Percentiles rank a stretch among this genome's conserved stretches.
Evolutionary conservation across 2,888 invertebrate genomes (phyloP).

Genomic region (Eustalomyia histrio): DNA sequence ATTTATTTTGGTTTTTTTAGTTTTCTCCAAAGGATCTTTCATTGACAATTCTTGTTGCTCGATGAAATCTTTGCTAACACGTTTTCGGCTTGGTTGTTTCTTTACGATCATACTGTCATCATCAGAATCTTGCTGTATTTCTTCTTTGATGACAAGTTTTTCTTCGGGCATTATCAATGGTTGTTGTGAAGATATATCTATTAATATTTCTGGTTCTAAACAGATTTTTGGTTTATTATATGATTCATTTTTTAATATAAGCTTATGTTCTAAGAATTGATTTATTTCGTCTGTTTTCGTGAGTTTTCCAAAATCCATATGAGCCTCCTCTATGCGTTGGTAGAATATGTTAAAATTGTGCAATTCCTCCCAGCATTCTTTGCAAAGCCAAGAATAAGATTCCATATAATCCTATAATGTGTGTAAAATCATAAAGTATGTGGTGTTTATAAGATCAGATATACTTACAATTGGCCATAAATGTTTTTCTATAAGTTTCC

Average conservation of each 20-base stretch:
- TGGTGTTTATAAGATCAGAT: not conserved
- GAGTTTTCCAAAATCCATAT: constrained; percentile 65
- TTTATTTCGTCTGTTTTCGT: no score
- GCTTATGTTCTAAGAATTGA: not conserved
- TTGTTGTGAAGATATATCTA: not conserved
- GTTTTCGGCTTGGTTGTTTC: not conserved
- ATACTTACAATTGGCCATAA: constrained; percentile 57
- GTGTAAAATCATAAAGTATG: not conserved
- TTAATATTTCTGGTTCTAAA: not conserved
- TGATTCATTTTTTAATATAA: not conserved
- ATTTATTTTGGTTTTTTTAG: not conserved
- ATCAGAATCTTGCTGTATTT: not conserved
- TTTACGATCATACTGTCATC: not conserved
- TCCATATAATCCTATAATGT: constrained; percentile 26
- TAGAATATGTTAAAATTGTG: constrained; percentile 70
- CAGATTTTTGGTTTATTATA: not conserved
- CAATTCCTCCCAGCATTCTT: constrained; percentile 70
- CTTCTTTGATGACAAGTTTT: constrained; percentile 3
- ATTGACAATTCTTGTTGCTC: not conserved
- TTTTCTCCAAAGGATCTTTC: constrained; percentile 38
- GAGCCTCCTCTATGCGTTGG: constrained; percentile 68
- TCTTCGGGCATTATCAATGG: constrained; percentile 62
- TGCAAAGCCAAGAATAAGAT: constrained; percentile 66
- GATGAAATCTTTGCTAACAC: not conserved
- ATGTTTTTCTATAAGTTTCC: constrained; percentile 41